These are phyloP conservation scores for Druceiella hillmani DNA, from an alignment of 2,888 invertebrate species.

Conservation along the genomic window DNA sequence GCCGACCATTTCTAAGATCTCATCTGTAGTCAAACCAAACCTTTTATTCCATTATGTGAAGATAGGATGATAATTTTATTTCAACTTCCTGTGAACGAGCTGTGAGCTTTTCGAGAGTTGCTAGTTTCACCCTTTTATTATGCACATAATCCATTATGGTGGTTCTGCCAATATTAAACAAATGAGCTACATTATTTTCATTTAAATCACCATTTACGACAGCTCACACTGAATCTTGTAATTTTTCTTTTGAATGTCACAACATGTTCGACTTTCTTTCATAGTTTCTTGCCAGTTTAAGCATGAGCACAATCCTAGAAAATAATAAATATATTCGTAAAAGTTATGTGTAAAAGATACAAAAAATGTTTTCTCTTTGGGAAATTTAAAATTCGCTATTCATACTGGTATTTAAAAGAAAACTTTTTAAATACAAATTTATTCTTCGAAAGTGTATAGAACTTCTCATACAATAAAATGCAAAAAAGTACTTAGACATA, in stretches of 20 bases:
- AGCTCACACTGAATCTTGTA: neutral
- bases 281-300: conserved; percentile 18
- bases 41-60: conserved; percentile 28
- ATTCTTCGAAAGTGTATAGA: no score
- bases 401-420: no score
- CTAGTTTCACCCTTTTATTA: conserved; percentile 19
- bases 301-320: no score
- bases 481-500: no score
- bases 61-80: conserved; percentile 23
- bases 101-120: conserved; percentile 23
- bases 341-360: no score
- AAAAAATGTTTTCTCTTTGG: no score
- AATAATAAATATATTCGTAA: no score
- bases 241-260: conserved; percentile 12
- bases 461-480: no score
- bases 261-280: conserved; percentile 11
- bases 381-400: no score
- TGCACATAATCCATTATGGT: conserved; percentile 22
- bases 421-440: no score
- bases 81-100: conserved; percentile 25
- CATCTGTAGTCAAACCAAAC: conserved; percentile 29
- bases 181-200: conserved; percentile 14
- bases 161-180: conserved; percentile 19
- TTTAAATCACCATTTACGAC: conserved; percentile 10
- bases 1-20: conserved; percentile 27